These are phyloP conservation scores for Dryas iulia DNA, from an alignment of 1,140 invertebrate genomes.

Conservation along the genomic window DNA sequence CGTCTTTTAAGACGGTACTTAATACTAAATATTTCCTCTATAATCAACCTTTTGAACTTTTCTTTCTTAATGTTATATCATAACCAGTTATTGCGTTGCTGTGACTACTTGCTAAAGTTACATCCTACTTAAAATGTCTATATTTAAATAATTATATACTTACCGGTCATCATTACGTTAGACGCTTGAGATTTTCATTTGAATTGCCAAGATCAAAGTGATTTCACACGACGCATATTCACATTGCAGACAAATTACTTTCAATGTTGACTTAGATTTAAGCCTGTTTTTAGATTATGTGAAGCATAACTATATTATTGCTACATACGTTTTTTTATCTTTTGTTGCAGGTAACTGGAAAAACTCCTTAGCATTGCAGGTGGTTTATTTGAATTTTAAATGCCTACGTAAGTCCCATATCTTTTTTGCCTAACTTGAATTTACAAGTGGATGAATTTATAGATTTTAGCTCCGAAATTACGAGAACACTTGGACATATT, in stretches of 20 bases:
- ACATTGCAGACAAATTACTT: conserved; percentile 19
- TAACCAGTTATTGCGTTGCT: not conserved
- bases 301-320: conserved; percentile 15
- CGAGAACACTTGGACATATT: conserved; percentile 49
- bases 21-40: too few species aligned
- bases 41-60: too few species aligned
- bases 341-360: conserved; percentile 37
- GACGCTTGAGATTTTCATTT: conserved; percentile 22
- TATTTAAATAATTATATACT: conserved; percentile 14
- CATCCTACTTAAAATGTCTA: not conserved
- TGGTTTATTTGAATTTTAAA: conserved; percentile 34
- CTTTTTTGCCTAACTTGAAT: conserved; percentile 10
- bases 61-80: too few species aligned
- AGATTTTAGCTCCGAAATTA: conserved; percentile 52
- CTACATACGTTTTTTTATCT: conserved; percentile 17
- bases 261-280: conserved; percentile 11
- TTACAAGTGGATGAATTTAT: conserved; percentile 33
- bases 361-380: conserved; percentile 14
- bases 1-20: too few species aligned
- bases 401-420: conserved; percentile 12
- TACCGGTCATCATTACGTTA: conserved; percentile 9
- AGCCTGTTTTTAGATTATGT: conserved; percentile 3
- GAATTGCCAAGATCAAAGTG: conserved; percentile 26
- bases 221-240: conserved; percentile 27
- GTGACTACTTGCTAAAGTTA: not conserved